Base-by-base conservation (phyloP, 2,888 invertebrate species). In the Lepidonotus clava region DNA sequence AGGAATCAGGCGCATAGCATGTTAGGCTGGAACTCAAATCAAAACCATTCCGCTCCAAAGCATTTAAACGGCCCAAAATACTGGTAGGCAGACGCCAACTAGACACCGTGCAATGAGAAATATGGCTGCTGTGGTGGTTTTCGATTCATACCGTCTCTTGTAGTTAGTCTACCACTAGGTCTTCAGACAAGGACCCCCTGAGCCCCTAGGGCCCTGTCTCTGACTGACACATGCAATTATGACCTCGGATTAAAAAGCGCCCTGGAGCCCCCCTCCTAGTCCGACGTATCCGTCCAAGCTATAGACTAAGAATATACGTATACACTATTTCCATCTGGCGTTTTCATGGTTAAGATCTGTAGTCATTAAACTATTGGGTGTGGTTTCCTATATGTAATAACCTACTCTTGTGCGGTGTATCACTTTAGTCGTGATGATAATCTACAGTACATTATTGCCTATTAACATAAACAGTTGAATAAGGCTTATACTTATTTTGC, bases 191-290 rank as follows among this genome's bases (percentile, higher is more conserved):
- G 32, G 51, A 41, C 80, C 46, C 28, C 51, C 4, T 41, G 51
- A 14, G n/a, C 80, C 77, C 51, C 80, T 32, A 28, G 80, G 80
- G 80, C 46, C 51, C 80, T 21, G 80, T 46, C 80, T 0, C 80
- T 51, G 80, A 80, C 80, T 80, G 80, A 80, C 80, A 80, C 80
- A 80, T 80, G 51, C 80, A 80, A 80, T 80, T 80, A 80, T 80
- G 51, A 14, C 80, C 41, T 24, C n/a, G 51, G 80, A 80, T 80
- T 80, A 80, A 80, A 80, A 80, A 80, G 46, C 46, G 46, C 28
- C 28, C 11, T 24, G 14, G 1, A 28, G 46, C 28, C 28, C 38
- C 8, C 40, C 76, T 38, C 41, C 8, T 14, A 2, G 38, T 1
- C 76, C 41, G 1, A 36, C 38, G 32, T 38, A 4, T 14, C 40